These are phyloP conservation scores for Borostomias antarcticus DNA, from an alignment of 2,797 vertebrate genomes.

Conservation along the genomic window DNA sequence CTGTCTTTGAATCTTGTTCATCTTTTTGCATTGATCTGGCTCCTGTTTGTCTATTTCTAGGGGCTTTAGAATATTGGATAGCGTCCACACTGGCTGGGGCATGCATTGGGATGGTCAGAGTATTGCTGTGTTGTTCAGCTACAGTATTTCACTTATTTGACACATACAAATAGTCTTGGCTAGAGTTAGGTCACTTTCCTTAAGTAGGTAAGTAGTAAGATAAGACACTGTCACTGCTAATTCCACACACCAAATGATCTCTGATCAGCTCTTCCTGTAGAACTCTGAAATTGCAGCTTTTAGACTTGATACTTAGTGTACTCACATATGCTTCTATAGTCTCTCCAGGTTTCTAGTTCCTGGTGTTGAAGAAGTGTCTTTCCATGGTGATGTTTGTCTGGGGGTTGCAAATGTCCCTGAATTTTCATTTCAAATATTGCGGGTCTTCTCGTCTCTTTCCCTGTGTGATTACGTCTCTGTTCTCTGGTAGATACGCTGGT, in stretches of 20 bases:
- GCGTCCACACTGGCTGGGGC: constrained; percentile 11
- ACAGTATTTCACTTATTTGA: constrained; percentile 30
- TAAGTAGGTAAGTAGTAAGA: constrained; percentile 19
- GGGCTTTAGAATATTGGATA: too few species aligned
- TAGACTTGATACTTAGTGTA: constrained; percentile 36
- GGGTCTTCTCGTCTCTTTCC: constrained; percentile 32
- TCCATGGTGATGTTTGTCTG: constrained; percentile 35
- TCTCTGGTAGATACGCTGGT: too few species aligned
- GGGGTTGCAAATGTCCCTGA: constrained; percentile 28
- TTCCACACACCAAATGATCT: constrained; percentile 33
- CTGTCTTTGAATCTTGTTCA: too few species aligned
- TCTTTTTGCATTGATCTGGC: too few species aligned
- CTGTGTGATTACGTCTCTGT: too few species aligned
- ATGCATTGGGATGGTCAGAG: constrained; percentile 1
- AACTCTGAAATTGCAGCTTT: constrained; percentile 30
- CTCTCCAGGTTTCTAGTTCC: constrained; percentile 40
- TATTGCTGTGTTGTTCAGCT: constrained; percentile 31
- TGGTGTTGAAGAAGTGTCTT: constrained; percentile 31
- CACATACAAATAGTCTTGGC: constrained; percentile 31
- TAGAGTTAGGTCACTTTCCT: constrained; percentile 21
- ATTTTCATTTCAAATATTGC: constrained; percentile 29
- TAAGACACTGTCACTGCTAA: constrained; percentile 25
- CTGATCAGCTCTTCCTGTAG: constrained; percentile 27
- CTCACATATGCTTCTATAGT: constrained; percentile 28
- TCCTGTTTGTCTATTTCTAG: too few species aligned